Conservation (phyloP, 2,797 vertebrate genomes). For the Serranus cabrilla region DNA sequence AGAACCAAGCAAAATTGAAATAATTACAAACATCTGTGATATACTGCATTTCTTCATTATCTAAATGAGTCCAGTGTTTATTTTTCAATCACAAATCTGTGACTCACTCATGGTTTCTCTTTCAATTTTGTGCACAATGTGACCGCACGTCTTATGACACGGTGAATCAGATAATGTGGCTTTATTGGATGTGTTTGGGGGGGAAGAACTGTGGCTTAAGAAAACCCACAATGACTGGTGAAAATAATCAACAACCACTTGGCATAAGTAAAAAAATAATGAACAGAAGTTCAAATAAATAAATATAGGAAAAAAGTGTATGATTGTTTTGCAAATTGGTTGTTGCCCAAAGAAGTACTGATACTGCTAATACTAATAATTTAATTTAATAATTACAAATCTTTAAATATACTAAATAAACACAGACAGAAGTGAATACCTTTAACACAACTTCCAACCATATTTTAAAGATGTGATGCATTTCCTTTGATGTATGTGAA, state of each 20-base stretch:
- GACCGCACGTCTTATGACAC: constrained; percentile 61
- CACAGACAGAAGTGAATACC: neutral
- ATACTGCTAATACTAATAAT: neutral
- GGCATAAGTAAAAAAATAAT: neutral
- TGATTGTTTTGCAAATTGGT: neutral
- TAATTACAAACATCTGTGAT: neutral
- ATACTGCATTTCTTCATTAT: neutral
- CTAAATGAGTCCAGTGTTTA: neutral
- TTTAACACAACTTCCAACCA: neutral
- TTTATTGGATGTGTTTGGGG: neutral
- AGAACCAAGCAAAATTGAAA: neutral
- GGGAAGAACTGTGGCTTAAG: constrained; percentile 13
- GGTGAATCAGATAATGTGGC: constrained; percentile 17
- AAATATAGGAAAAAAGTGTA: neutral
- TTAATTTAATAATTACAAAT: neutral
- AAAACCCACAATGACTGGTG: neutral
- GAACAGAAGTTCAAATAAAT: neutral
- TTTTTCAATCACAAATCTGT: neutral
- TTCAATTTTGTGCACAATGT: constrained; percentile 34
- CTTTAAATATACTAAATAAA: neutral
- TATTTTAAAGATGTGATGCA: neutral
- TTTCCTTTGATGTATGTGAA: neutral
- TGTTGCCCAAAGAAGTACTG: neutral
- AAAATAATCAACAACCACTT: constrained; percentile 16
- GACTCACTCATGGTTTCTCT: constrained; percentile 42